Evolutionary conservation across 2,113 vertebrate genomes (phyloP).

Genomic region (Forbesichthys papilliferus): DNA sequence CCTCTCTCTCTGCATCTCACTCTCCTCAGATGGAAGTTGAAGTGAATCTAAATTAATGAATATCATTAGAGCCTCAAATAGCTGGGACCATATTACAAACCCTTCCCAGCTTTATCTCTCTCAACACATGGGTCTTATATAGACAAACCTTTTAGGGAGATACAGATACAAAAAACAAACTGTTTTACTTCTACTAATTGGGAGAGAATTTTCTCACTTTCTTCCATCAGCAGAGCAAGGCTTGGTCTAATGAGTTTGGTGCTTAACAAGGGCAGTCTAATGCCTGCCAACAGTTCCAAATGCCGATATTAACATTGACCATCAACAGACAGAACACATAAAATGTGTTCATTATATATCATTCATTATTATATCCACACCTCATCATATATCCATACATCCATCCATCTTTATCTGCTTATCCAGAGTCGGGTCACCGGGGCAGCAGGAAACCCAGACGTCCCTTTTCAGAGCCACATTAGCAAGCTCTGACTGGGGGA

Average conservation of each 20-base stretch:
- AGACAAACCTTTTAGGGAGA: constrained; percentile 61
- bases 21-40: constrained; percentile 56
- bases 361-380: no score
- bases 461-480: no score
- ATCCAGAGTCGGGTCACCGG: no score
- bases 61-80: constrained; percentile 72
- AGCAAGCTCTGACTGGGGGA: no score
- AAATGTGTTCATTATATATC: constrained; percentile 19
- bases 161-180: constrained; percentile 59
- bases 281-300: constrained; percentile 59
- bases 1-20: constrained; percentile 6
- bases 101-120: constrained; percentile 67
- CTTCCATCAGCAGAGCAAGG: constrained; percentile 52
- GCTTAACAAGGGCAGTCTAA: constrained; percentile 62
- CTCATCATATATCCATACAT: no score
- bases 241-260: constrained; percentile 63
- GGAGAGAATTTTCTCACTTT: constrained; percentile 54
- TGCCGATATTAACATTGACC: constrained; percentile 56
- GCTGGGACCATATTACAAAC: constrained; percentile 57
- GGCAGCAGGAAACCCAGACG: no score
- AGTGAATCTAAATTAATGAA: constrained; percentile 77
- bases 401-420: no score
- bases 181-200: constrained; percentile 27
- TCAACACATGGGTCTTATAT: constrained; percentile 62
- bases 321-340: constrained; percentile 19